Conservation (phyloP, 1,140 invertebrate genomes). For the Notospermus geniculatus region DNA sequence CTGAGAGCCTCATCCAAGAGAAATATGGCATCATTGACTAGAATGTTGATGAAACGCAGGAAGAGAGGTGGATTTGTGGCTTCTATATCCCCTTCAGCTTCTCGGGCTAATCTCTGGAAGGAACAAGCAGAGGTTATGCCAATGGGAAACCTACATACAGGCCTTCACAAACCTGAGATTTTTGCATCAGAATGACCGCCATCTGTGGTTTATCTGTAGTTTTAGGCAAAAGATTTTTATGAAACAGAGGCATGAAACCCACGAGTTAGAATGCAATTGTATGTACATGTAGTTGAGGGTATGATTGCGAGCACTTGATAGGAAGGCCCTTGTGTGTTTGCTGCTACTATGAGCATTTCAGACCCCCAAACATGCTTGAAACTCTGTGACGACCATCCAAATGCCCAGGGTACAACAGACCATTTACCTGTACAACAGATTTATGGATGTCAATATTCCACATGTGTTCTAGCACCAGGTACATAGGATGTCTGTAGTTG, state of each 20-base stretch:
- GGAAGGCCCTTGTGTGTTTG: too few relatives aligned
- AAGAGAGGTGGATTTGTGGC: conserved; percentile 86
- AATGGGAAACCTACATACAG: too few relatives aligned
- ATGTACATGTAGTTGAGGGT: too few relatives aligned
- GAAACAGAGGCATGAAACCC: conserved; percentile 6
- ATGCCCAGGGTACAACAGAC: background rate
- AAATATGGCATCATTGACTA: conserved; percentile 96
- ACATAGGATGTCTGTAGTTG: conserved; percentile 93
- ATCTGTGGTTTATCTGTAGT: too few relatives aligned
- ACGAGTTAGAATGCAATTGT: too few relatives aligned
- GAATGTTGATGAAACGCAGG: conserved; percentile 87
- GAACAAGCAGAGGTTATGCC: conserved; percentile 11
- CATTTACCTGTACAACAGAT: conserved; percentile 68
- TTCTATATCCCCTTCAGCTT: conserved; percentile 86
- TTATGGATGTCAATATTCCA: conserved; percentile 67
- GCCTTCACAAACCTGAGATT: too few relatives aligned
- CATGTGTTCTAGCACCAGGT: conserved; percentile 86
- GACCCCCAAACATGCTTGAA: background rate
- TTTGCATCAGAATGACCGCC: too few relatives aligned
- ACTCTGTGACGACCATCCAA: background rate
- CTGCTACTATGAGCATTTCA: too few relatives aligned
- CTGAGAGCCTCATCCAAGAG: conserved; percentile 83
- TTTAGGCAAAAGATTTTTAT: too few relatives aligned
- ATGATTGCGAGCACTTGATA: too few relatives aligned
- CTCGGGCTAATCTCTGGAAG: conserved; percentile 68